Evolutionary conservation across 1,140 invertebrate genomes (phyloP), one percentile per base, ranked within the genome.

Genomic region (Chymomyza costata): DNA sequence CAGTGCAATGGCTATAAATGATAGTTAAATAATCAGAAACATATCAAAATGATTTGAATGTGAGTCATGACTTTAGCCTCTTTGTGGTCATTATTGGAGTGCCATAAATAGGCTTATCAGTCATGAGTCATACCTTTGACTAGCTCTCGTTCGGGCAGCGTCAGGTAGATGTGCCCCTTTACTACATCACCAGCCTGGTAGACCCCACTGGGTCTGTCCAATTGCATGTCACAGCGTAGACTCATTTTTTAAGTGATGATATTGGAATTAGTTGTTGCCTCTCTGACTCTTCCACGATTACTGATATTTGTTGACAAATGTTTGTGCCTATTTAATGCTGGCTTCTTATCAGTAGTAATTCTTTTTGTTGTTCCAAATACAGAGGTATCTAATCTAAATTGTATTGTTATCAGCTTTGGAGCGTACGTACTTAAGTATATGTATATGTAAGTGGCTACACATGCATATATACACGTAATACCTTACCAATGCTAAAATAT

Each of bases 151-250:
- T 82, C 78, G 44, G 52, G 25, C 15, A 82, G 37, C 2, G 64
- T 65, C 31, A 82, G 1, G 11, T 64, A 59, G 7, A 82, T 54
- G 5, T 59, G 52, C 0, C 78, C 70, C 43, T 71, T 78, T 38
- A 63, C 54, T 3, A 55, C 83, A n/a, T 82, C 67, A 1, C 80
- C 80, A 18, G 80, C 61, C 2, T 58, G 11, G 40, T 82, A 82
- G 39, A 53, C 30, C 41, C 61, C 59, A 28, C 48, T 54, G 37
- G 60, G 55, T n/a, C 64, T 56, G 43, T 82, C 80, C 65, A 82
- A 46, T 38, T 61, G 52, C 6, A 82, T 55, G 16, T 80, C 51
- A 25, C 73, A 83, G 16, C 52, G 16, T 11, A 63, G 50, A 37
- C 31, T 67, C 74, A 81, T 81, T 11, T 41, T 21, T 21, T 40